These are phyloP conservation scores for Pluvianellus socialis DNA, from an alignment of 2,113 vertebrate species.

Conservation along the genomic window DNA sequence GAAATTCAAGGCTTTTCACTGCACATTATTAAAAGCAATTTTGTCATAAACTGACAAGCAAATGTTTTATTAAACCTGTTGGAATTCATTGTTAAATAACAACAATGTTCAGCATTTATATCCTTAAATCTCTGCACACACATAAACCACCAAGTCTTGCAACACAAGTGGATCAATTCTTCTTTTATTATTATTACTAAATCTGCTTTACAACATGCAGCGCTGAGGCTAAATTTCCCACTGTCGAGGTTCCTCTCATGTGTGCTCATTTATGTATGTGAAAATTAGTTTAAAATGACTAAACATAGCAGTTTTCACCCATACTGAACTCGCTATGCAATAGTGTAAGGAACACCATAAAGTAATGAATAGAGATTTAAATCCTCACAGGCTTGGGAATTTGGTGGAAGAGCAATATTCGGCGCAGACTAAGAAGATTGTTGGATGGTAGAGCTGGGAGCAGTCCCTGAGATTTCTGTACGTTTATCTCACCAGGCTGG, in stretches of 20 bases:
- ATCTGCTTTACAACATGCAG: not conserved
- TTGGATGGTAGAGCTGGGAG: not conserved
- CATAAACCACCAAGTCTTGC: not conserved
- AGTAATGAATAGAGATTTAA: not conserved
- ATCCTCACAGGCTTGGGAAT: not conserved
- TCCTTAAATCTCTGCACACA: slow-evolving; percentile 13
- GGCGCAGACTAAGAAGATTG: not conserved
- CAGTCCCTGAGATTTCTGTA: not conserved
- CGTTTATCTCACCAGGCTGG: not conserved
- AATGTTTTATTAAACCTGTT: slow-evolving; percentile 39
- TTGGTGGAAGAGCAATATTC: not conserved
- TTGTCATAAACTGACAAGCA: slow-evolving; percentile 25
- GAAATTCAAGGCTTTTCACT: not conserved
- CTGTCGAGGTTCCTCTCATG: not conserved
- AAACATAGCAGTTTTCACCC: not conserved
- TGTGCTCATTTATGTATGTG: not conserved
- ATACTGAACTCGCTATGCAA: not conserved
- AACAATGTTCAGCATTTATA: slow-evolving; percentile 5
- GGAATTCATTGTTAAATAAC: slow-evolving; percentile 43
- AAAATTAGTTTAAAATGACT: not conserved
- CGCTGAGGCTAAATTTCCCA: not conserved
- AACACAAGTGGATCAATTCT: slow-evolving; percentile 15
- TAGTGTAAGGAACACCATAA: not conserved
- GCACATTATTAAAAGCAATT: slow-evolving; percentile 18
- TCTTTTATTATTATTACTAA: slow-evolving; percentile 21